Evolutionary conservation across 1,140 invertebrate species (phyloP).

Genomic region (Zaprionus inermis): DNA sequence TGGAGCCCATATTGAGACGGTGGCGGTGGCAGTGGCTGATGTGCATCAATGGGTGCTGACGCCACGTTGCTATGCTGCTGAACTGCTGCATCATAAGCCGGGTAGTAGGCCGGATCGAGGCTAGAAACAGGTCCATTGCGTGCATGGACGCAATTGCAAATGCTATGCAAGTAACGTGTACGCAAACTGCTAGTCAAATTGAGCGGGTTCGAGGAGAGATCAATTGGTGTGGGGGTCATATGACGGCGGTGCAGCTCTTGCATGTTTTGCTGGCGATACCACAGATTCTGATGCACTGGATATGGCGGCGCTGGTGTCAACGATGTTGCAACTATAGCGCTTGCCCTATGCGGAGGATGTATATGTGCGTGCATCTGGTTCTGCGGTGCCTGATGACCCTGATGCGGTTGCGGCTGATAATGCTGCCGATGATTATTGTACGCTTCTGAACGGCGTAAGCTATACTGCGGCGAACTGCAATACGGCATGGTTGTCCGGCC

Average conservation of each 20-base stretch:
- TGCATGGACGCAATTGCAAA: constrained; percentile 74
- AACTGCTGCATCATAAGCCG: constrained; percentile 61
- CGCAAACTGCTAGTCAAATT: constrained; percentile 71
- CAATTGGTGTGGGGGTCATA: constrained; percentile 80
- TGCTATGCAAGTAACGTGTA: constrained; percentile 68
- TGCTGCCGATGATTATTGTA: constrained; percentile 77
- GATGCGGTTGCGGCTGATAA: constrained; percentile 76
- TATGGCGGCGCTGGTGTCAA: constrained; percentile 86
- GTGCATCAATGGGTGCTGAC: constrained; percentile 32
- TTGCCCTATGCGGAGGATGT: constrained; percentile 69
- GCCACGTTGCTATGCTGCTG: constrained; percentile 30
- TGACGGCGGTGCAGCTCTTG: constrained; percentile 85
- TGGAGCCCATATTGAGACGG: constrained; percentile 23
- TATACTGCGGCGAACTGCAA: constrained; percentile 67
- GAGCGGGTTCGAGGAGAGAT: constrained; percentile 77
- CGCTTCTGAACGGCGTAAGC: constrained; percentile 61
- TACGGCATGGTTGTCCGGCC: constrained; percentile 67
- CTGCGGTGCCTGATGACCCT: constrained; percentile 72
- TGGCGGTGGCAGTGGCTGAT: constrained; percentile 35
- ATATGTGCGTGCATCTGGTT: constrained; percentile 78
- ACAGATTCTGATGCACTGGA: constrained; percentile 89
- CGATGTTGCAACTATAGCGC: constrained; percentile 67
- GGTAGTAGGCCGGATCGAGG: constrained; percentile 79
- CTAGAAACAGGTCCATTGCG: constrained; percentile 78
- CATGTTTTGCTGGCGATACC: constrained; percentile 89